A percentile compares a stretch with the other conserved stretches of the same genome.
These are phyloP conservation scores for Aselliscus stoliczkanus DNA, from an alignment of 2,797 vertebrate species.

Conservation along the genomic window DNA sequence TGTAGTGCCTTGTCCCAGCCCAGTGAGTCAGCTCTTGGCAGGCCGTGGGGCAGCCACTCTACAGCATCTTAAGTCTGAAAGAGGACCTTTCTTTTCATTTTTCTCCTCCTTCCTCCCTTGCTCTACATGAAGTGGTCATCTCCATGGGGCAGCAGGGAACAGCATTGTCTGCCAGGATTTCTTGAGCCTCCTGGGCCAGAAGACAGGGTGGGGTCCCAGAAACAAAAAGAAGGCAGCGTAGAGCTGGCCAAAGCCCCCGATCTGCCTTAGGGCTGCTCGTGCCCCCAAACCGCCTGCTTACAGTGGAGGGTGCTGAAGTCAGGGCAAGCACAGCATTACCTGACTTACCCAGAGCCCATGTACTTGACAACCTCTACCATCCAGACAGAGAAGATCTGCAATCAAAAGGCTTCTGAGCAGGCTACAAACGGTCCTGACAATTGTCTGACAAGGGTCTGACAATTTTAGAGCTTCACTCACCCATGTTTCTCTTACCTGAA, in stretches of 20 bases:
- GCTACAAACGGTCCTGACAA: not conserved
- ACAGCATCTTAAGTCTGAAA: slow-evolving; percentile 61
- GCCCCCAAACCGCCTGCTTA: not conserved
- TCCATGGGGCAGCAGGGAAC: slow-evolving; percentile 58
- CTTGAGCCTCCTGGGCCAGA: slow-evolving; percentile 50
- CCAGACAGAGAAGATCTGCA: not conserved
- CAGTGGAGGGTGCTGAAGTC: no score
- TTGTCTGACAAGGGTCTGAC: not conserved
- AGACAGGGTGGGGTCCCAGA: slow-evolving; percentile 61
- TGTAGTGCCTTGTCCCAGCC: slow-evolving; percentile 55
- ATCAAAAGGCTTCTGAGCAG: not conserved
- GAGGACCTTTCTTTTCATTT: slow-evolving; percentile 63
- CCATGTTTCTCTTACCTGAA: not conserved
- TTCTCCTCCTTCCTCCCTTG: slow-evolving; percentile 59
- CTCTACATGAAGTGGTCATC: slow-evolving; percentile 66
- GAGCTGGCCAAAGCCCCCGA: not conserved
- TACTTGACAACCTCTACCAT: not conserved
- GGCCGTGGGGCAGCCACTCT: slow-evolving; percentile 45
- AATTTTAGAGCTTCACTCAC: not conserved
- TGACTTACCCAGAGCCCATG: not conserved
- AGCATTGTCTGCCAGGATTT: slow-evolving; percentile 57
- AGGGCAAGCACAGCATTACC: not conserved
- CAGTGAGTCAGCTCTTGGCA: slow-evolving; percentile 74
- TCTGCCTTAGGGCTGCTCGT: not conserved
- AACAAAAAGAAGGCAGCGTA: slow-evolving; percentile 19